These are phyloP conservation scores for Germaria angustata DNA, from an alignment of 2,888 invertebrate species.

Conservation along the genomic window DNA sequence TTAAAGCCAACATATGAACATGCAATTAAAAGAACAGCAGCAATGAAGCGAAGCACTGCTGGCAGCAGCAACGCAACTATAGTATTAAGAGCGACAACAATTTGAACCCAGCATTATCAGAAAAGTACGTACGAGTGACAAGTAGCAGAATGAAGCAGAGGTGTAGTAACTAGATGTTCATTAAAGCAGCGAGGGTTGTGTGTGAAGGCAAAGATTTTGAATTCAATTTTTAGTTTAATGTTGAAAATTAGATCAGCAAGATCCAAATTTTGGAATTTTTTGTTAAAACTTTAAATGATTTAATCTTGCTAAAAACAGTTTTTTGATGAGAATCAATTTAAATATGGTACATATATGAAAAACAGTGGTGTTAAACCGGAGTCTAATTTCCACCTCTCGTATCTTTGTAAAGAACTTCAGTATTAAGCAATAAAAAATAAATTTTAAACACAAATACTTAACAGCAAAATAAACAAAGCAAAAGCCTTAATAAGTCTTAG, in stretches of 20 bases:
- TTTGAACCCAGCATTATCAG: slow-evolving; percentile 45
- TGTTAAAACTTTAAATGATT: too few relatives aligned
- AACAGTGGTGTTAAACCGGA: too few relatives aligned
- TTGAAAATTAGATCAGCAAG: too few relatives aligned
- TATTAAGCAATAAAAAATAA: slow-evolving; percentile 43
- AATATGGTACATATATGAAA: too few relatives aligned
- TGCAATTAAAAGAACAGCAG: slow-evolving; percentile 43
- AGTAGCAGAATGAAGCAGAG: slow-evolving; percentile 11
- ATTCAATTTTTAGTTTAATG: too few relatives aligned
- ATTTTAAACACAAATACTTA: slow-evolving; percentile 18
- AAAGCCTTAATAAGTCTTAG: slow-evolving; percentile 59
- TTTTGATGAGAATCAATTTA: too few relatives aligned
- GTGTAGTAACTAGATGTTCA: not conserved
- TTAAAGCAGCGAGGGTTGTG: not conserved
- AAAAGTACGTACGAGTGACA: slow-evolving; percentile 30
- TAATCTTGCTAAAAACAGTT: too few relatives aligned
- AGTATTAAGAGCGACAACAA: not conserved
- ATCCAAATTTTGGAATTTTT: too few relatives aligned
- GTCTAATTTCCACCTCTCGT: not conserved
- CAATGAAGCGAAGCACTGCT: not conserved
- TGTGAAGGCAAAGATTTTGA: not conserved
- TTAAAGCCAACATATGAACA: slow-evolving; percentile 36
- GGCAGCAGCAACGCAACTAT: not conserved
- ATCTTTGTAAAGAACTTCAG: not conserved
- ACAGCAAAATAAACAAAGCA: not conserved